Base-by-base conservation (phyloP, 2,113 vertebrate species). In the Toxostoma redivivum region DNA sequence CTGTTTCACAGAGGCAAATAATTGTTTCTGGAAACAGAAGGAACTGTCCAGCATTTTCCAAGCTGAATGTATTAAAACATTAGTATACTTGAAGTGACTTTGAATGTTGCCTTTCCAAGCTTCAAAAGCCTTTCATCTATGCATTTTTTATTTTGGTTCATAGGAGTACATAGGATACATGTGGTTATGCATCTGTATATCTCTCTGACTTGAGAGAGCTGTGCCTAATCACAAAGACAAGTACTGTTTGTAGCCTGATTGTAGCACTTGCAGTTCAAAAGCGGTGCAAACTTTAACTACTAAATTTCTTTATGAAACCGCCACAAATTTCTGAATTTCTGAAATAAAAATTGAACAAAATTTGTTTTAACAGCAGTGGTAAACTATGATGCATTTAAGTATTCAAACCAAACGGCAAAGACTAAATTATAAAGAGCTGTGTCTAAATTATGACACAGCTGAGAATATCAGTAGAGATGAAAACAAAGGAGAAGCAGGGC, bases 21-120 rank as follows among this genome's bases (percentile, higher is more conserved):
- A 2, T 45, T 7, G n/a, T 65, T 81, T 83, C 53, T 58, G 81
- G 56, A 40, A 56, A 73, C 33, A 31, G 50, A 86, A 77, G 96
- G 96, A 97, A 76, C 95, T 95, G 95, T 97, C 95, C 94, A 96
- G 95, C 94, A 54, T 86, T 88, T 92, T 38, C 57, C 22, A 7
- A 81, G 90, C 94, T 97, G 93, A 96, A 93, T 8, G 15, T 42
- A 9, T 64, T 57, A 40, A 86, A 78, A 37, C 22, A 9, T 4
- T 53, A 51, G 57, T 61, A 61, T 81, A 85, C 25, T n/a, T 60
- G 33, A 57, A 86, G 44, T 50, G 69, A 9, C 42, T 85, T 61
- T 70, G 58, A 66, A 38, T 38, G 15, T 77, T 92, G 66, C 38
- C 25, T 45, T 92, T 87, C 50, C 35, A 6, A 38, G 40, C 64